Evolutionary conservation across 2,113 vertebrate species (phyloP).

Genomic region (Colaptes auratus): DNA sequence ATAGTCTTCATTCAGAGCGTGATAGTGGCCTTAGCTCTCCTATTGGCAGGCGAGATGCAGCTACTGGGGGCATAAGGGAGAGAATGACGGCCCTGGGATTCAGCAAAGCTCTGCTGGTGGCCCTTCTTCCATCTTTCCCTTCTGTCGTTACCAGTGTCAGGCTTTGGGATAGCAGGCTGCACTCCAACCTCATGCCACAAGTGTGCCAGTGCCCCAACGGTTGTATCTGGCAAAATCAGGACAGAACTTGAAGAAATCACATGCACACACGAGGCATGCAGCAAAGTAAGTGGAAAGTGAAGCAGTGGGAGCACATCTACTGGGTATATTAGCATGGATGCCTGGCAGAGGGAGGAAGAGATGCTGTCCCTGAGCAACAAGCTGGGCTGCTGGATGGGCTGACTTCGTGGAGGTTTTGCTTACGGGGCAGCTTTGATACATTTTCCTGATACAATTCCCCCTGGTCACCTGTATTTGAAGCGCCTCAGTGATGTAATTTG

Average conservation of each 20-base stretch:
- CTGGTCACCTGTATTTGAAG: background rate
- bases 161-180: accelerated
- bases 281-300: background rate
- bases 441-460: background rate
- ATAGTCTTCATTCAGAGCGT: accelerated
- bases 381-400: background rate
- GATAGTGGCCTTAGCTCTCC: accelerated
- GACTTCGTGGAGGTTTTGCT: background rate
- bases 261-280: accelerated
- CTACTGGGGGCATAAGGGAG: background rate
- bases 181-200: accelerated
- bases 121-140: accelerated
- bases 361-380: background rate
- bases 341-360: background rate
- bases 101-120: no score
- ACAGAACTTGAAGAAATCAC: background rate
- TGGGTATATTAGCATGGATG: background rate
- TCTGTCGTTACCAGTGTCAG: accelerated
- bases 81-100: accelerated
- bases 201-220: accelerated
- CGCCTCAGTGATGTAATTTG: background rate
- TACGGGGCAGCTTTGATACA: background rate
- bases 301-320: background rate
- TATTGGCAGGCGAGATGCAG: background rate
- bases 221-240: background rate